Base-by-base conservation (phyloP, 2,888 invertebrate species). In the Rhamnusium bicolor region DNA sequence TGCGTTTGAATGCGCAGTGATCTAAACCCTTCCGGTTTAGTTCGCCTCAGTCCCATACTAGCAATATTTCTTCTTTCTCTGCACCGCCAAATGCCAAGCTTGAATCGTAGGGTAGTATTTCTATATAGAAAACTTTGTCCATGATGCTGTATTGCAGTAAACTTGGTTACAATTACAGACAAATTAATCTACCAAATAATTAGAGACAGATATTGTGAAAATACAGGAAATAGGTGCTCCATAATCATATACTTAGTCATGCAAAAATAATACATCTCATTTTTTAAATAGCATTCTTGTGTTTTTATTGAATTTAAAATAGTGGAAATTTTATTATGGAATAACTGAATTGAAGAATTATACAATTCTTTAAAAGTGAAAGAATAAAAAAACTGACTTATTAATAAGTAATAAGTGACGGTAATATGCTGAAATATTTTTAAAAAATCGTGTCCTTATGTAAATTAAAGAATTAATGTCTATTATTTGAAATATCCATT, bases 391-490 rank as follows among this genome's bases (percentile, higher is more conserved):
- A 51, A n/a, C n/a, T n/a, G n/a, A 63, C 16, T 63, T 63, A 47
- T 46, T 24, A 63, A 63, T 27, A 63, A 47, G 51, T 63, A n/a
- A n/a, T n/a, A n/a, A 47, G 47, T 63, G 63, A 27, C 8, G 51
- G 18, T 49, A 61, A 49, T 24, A 51, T 47, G 14, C 29, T 49
- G 24, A 18, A 70, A 67, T 65, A 74, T 69, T 71, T 71, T 65
- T 56, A 73, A 69, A 71, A 62, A 73, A 73, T 74, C 75, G 69
- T 66, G 70, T 71, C 76, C 71, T 73, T 71, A 69, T 16, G 56
- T 77, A 73, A 62, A 69, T 69, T 61, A 73, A 73, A 73, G 69
- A 71, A 73, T 73, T 73, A 73, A 73, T 70, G 69, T 68, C 78
- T 76, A 75, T 69, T 69, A 72, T 56, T 74, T 73, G 62, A 71